Base-by-base conservation (phyloP, 2,888 invertebrate genomes). In the Platycnemis pennipes region DNA sequence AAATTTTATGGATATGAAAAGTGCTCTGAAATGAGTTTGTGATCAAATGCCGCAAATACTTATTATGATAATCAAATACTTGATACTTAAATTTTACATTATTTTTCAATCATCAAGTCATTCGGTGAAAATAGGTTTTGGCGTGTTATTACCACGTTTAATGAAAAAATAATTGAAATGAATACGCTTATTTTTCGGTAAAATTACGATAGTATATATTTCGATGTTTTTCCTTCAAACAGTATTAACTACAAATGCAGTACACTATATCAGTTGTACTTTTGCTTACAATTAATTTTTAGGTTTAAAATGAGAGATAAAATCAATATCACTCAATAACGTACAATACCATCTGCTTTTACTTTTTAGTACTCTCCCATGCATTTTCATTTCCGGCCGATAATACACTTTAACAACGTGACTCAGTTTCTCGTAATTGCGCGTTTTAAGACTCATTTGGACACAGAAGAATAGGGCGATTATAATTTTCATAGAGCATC, bases 1-100 rank as follows among this genome's bases (percentile, higher is more conserved):
- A 31, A 77, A 26, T 77, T 77, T 77, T 4, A 26, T 26, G 16
- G 37, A 77, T 77, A 37, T 37, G 11, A 77, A 37, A 8, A 77
- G 77, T 77, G 77, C 77, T 77, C 77, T 77, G 31, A 77, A 77
- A 37, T 77, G 77, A 77, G 77, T 77, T 77, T 77, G 77, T 77
- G 77, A 77, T 77, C 37, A 77, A 77, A 77, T n/a, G 77, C 77
- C 77, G 77, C 13, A 37, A 11, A 77, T 37, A 77, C 31, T 16
- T 11, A 37, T 77, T 16, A n/a, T 37, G 1, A 37, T 13, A 16
- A 31, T 37, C 77, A 37, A 37, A 37, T 77, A 13, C 77, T 16
- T 37, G 5, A 8, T 37, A 37, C 11, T 77, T n/a, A 26, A n/a
- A 26, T 31, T 77, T 77, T 77, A 11, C 11, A 26, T 77, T 77